Evolutionary conservation across 2,888 invertebrate genomes (phyloP).

Genomic region (Deilephila porcellus): DNA sequence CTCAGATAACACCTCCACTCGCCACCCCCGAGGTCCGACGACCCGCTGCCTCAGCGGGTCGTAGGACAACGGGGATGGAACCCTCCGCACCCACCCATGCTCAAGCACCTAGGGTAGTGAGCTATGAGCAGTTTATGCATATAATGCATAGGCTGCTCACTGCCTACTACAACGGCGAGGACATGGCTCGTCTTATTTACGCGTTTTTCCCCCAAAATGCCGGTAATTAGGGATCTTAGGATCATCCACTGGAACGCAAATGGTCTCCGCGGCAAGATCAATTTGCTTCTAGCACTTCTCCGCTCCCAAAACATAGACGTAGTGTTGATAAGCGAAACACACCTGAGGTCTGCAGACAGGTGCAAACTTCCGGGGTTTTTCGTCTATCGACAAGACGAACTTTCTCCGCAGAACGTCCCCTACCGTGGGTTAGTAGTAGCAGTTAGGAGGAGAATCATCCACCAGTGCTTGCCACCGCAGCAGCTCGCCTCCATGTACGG

Average conservation of each 20-base stretch:
- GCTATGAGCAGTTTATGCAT: too few relatives aligned
- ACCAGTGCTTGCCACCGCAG: background rate
- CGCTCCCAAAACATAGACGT: background rate
- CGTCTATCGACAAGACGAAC: background rate
- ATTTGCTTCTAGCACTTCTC: background rate
- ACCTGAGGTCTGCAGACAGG: background rate
- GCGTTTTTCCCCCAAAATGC: background rate
- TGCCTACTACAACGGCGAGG: background rate
- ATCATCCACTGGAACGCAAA: background rate
- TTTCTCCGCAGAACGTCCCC: too few relatives aligned
- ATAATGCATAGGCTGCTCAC: background rate
- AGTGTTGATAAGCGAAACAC: background rate
- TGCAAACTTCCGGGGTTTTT: background rate
- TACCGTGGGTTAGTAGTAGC: too few relatives aligned
- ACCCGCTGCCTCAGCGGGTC: too few relatives aligned
- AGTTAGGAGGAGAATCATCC: too few relatives aligned
- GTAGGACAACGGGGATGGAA: too few relatives aligned
- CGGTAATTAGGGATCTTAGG: background rate
- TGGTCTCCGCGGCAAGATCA: conserved; percentile 16
- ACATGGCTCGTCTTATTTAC: background rate
- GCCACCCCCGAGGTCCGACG: too few relatives aligned
- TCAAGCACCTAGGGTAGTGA: too few relatives aligned
- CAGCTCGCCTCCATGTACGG: background rate
- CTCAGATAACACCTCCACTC: background rate
- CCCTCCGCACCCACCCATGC: too few relatives aligned